These are phyloP conservation scores for Prionailurus bengalensis DNA, from an alignment of 2,113 vertebrate species.

Conservation along the genomic window DNA sequence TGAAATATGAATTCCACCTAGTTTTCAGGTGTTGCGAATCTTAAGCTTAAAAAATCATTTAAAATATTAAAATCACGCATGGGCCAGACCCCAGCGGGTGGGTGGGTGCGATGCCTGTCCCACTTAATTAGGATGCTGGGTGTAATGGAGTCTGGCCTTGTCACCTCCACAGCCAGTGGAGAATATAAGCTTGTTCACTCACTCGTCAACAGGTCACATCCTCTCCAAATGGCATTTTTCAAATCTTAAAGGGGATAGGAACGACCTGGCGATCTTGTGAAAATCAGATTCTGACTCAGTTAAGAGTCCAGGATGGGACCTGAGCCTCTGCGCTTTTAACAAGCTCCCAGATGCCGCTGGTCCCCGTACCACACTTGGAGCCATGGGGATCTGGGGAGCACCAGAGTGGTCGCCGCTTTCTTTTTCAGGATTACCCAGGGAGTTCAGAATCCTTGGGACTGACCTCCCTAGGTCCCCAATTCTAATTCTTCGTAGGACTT, in stretches of 20 bases:
- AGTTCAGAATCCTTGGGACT: background rate
- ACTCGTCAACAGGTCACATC: background rate
- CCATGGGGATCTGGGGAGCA: background rate
- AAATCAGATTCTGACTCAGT: background rate
- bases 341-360: background rate
- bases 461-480: background rate
- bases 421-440: too few relatives aligned
- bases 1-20: background rate
- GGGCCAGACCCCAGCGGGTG: background rate
- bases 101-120: accelerated
- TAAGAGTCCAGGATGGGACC: background rate
- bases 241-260: background rate
- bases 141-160: background rate
- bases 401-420: background rate
- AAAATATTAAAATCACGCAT: background rate
- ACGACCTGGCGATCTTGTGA: background rate
- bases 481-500: background rate
- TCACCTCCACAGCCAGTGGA: background rate
- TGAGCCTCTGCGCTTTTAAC: background rate
- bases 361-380: background rate
- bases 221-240: background rate
- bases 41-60: background rate
- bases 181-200: background rate
- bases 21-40: background rate
- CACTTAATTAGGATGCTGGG: too few relatives aligned